Evolutionary conservation across 1,140 invertebrate species (phyloP).

Genomic region (Megalonaias nervosa): DNA sequence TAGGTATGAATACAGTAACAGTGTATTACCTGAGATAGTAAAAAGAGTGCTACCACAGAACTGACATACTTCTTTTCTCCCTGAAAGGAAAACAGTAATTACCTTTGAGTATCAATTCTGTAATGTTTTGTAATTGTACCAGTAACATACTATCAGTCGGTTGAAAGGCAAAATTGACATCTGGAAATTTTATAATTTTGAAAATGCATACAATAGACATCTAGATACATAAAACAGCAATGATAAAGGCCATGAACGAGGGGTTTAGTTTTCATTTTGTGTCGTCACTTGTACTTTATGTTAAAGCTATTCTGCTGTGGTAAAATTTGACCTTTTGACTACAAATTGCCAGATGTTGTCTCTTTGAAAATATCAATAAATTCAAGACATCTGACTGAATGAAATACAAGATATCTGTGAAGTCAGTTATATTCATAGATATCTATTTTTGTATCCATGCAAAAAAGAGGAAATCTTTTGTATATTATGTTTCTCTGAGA

Average conservation of each 20-base stretch:
- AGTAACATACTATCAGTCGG: background rate
- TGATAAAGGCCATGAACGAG: background rate
- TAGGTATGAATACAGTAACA: background rate
- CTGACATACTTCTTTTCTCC: constrained; percentile 81
- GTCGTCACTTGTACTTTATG: no score
- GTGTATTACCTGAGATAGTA: constrained; percentile 85
- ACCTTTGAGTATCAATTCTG: background rate
- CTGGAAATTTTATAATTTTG: background rate
- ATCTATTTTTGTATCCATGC: no score
- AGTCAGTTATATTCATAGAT: no score
- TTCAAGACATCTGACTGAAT: no score
- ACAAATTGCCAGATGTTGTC: no score
- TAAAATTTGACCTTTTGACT: no score
- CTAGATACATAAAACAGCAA: background rate
- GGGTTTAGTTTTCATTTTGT: background rate
- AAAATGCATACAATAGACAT: no score
- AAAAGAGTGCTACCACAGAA: constrained; percentile 90
- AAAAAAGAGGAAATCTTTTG: no score
- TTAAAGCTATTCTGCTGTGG: no score
- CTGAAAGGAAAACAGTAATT: constrained; percentile 51
- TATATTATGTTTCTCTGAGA: no score
- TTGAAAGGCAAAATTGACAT: background rate
- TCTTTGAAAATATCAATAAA: no score
- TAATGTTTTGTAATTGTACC: background rate
- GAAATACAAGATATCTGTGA: no score